Conservation (phyloP, 2,113 vertebrate genomes). For the Xenopus borealis region DNA sequence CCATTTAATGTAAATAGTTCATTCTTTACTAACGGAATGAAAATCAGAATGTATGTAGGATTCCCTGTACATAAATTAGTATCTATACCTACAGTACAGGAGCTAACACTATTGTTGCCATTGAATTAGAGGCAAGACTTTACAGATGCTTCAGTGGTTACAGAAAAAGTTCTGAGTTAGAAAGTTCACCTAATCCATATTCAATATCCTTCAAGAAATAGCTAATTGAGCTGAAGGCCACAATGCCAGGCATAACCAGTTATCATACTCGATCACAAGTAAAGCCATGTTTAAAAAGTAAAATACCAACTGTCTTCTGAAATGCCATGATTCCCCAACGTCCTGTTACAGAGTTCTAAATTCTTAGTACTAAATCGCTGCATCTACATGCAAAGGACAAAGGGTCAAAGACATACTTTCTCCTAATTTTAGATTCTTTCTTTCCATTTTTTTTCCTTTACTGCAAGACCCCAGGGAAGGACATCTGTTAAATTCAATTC, state of each 20-base stretch:
- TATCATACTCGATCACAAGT: constrained; percentile 56
- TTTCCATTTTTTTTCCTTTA: constrained; percentile 67
- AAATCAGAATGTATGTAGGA: too few relatives aligned
- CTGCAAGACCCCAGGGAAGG: constrained; percentile 62
- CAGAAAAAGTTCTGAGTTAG: background rate
- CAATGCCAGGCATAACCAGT: constrained; percentile 55
- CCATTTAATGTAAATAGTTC: too few relatives aligned
- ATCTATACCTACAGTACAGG: too few relatives aligned
- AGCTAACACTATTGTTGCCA: too few relatives aligned
- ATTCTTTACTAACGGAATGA: too few relatives aligned
- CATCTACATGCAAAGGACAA: constrained; percentile 63
- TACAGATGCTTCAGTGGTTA: constrained; percentile 9
- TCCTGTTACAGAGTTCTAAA: constrained; percentile 62
- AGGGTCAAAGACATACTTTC: constrained; percentile 62
- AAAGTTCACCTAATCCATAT: constrained; percentile 26
- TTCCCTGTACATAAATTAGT: too few relatives aligned
- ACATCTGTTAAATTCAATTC: constrained; percentile 62
- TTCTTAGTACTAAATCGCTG: constrained; percentile 52
- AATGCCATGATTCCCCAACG: constrained; percentile 57
- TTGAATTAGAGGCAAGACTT: background rate
- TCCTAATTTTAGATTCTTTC: constrained; percentile 62
- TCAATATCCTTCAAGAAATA: constrained; percentile 52
- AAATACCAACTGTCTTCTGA: constrained; percentile 61
- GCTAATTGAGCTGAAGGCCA: constrained; percentile 50
- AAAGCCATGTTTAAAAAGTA: constrained; percentile 62